Evolutionary conservation across 1,140 invertebrate genomes (phyloP).

Genomic region (Scylla paramamosain): DNA sequence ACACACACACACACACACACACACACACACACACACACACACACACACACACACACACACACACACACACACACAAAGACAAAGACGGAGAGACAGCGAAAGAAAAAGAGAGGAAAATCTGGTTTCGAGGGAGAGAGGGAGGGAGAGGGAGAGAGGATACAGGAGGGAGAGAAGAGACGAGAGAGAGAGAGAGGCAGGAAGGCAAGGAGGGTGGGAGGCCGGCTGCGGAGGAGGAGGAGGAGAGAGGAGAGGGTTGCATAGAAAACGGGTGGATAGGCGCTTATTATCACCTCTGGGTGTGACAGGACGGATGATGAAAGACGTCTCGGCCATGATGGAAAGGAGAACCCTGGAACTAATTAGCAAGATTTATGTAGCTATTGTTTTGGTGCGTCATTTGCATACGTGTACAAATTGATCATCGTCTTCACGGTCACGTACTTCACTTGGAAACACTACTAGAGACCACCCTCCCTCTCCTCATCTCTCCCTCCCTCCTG

Average conservation of each 20-base stretch:
- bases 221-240: slow-evolving; percentile 22
- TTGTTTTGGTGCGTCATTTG: slow-evolving; percentile 74
- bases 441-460: slow-evolving; percentile 42
- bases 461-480: background rate
- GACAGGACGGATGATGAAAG: slow-evolving; percentile 74
- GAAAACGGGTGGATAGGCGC: slow-evolving; percentile 54
- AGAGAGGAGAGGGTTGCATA: background rate
- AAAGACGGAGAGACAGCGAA: slow-evolving; percentile 23
- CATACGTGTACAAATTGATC: slow-evolving; percentile 76
- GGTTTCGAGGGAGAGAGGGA: background rate
- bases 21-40: background rate
- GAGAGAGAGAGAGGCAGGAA: background rate
- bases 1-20: background rate
- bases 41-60: slow-evolving; percentile 20
- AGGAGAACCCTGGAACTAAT: slow-evolving; percentile 75
- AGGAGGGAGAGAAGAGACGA: background rate
- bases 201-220: background rate
- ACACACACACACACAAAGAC: slow-evolving; percentile 32
- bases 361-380: slow-evolving; percentile 75
- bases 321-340: slow-evolving; percentile 72
- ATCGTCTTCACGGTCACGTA: slow-evolving; percentile 74
- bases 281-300: slow-evolving; percentile 74
- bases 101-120: slow-evolving; percentile 29
- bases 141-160: background rate
- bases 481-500: background rate